Percentiles rank a stretch among this genome's conserved stretches.
Evolutionary conservation across 1,140 invertebrate genomes (phyloP).

Genomic region (Drosophila burlai): DNA sequence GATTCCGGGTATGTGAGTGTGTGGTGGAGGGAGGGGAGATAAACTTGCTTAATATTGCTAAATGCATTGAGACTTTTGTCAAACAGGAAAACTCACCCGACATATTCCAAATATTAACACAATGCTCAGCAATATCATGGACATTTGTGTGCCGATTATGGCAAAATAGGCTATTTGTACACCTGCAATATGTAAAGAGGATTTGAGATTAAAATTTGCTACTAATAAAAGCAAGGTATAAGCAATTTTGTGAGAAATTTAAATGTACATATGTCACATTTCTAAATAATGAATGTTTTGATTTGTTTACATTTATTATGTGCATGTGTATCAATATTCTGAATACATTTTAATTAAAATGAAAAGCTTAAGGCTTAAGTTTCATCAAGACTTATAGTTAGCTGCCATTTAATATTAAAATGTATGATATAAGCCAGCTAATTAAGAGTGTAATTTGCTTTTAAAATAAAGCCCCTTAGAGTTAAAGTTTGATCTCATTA

Average conservation of each 20-base stretch:
- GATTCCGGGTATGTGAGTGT: slow-evolving; percentile 13
- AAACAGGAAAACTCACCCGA: slow-evolving; percentile 87
- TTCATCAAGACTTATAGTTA: not conserved
- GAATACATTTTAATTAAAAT: not conserved
- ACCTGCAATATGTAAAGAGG: slow-evolving; percentile 86
- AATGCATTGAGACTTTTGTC: slow-evolving; percentile 46
- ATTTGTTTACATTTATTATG: not conserved
- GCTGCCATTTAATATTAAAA: not conserved
- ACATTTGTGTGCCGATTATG: slow-evolving; percentile 90
- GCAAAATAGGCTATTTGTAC: slow-evolving; percentile 91
- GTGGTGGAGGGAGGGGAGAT: slow-evolving; percentile 1
- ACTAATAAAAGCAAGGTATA: not conserved
- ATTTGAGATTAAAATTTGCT: not conserved
- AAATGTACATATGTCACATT: not conserved
- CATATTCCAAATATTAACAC: slow-evolving; percentile 89
- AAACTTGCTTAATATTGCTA: slow-evolving; percentile 35
- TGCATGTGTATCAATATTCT: too few relatives aligned
- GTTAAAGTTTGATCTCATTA: slow-evolving; percentile 21
- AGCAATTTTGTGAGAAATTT: not conserved
- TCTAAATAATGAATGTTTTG: not conserved
- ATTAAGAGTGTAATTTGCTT: not conserved
- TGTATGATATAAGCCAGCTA: not conserved
- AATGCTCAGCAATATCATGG: slow-evolving; percentile 89
- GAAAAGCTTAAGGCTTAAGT: not conserved
- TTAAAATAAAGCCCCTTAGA: not conserved